Conservation (phyloP, 2,797 vertebrate species). For the Helicolenus hilgendorfi region DNA sequence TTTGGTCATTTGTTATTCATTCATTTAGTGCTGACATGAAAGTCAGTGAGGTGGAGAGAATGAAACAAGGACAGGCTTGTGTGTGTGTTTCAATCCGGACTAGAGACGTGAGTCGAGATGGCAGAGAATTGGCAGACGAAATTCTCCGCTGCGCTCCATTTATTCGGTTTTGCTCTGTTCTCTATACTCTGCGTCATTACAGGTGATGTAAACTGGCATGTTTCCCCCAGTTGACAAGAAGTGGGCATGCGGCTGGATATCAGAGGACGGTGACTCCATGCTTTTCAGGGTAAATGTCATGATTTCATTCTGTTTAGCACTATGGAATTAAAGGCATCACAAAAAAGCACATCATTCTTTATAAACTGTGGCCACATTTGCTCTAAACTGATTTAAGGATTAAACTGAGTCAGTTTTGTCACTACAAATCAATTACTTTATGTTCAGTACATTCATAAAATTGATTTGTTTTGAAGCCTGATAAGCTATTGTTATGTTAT, state of each 20-base stretch:
- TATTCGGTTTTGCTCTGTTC: slow-evolving; percentile 48
- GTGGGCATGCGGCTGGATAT: slow-evolving; percentile 47
- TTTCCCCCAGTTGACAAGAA: slow-evolving; percentile 60
- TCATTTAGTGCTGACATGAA: slow-evolving; percentile 63
- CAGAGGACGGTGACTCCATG: slow-evolving; percentile 47
- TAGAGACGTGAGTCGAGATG: slow-evolving; percentile 56
- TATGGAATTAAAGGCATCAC: not conserved
- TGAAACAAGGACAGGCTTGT: slow-evolving; percentile 62
- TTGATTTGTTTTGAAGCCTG: not conserved
- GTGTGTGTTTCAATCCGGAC: slow-evolving; percentile 24
- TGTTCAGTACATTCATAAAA: not conserved
- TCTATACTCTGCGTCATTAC: slow-evolving; percentile 49
- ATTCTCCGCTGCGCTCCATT: slow-evolving; percentile 60
- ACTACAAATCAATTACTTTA: not conserved
- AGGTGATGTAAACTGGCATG: slow-evolving; percentile 76
- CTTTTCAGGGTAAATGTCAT: slow-evolving; percentile 36
- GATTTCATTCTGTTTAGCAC: slow-evolving; percentile 48
- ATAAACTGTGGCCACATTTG: slow-evolving; percentile 4
- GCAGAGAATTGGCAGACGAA: slow-evolving; percentile 66
- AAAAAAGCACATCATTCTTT: not conserved
- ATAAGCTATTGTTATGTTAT: not conserved
- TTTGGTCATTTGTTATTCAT: slow-evolving; percentile 64
- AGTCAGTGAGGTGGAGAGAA: slow-evolving; percentile 47
- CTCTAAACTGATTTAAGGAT: not conserved
- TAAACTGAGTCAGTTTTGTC: not conserved